Evolutionary conservation across 2,113 vertebrate genomes (phyloP).

Genomic region (Pterocles burchelli): DNA sequence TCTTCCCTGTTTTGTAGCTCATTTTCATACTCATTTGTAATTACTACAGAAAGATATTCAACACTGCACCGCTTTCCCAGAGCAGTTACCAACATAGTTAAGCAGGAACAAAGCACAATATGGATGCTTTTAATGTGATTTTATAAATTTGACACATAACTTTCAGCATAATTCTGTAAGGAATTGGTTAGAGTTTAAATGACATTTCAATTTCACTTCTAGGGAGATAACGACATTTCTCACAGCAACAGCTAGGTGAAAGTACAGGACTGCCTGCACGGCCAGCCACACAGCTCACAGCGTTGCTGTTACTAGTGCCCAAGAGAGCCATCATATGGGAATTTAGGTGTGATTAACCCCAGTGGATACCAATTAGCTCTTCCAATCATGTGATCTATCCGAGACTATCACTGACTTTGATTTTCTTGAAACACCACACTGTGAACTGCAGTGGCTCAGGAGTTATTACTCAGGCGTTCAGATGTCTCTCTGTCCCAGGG

Average conservation of each 20-base stretch:
- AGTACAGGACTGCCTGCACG: neutral
- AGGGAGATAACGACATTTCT: neutral
- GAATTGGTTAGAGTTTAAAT: slow-evolving; percentile 8
- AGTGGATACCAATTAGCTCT: slow-evolving; percentile 45
- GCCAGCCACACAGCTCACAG: neutral
- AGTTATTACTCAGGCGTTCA: neutral
- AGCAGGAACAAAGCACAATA: slow-evolving; percentile 49
- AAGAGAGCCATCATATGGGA: neutral
- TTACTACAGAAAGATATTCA: slow-evolving; percentile 47
- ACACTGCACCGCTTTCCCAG: neutral
- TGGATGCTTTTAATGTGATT: slow-evolving; percentile 41
- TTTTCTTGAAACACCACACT: neutral
- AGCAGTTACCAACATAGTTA: slow-evolving; percentile 21
- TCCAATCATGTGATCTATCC: neutral
- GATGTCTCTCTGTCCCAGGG: neutral
- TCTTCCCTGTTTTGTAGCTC: slow-evolving; percentile 26
- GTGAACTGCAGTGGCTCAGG: neutral
- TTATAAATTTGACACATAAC: slow-evolving; percentile 30
- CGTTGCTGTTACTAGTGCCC: neutral
- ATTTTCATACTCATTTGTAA: slow-evolving; percentile 44
- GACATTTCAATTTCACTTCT: neutral
- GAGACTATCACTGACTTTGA: neutral
- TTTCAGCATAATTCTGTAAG: neutral
- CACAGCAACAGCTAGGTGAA: neutral
- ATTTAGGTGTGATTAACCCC: slow-evolving; percentile 40